Base-by-base conservation (phyloP, 2,888 invertebrate genomes). In the Danaus chrysippus region DNA sequence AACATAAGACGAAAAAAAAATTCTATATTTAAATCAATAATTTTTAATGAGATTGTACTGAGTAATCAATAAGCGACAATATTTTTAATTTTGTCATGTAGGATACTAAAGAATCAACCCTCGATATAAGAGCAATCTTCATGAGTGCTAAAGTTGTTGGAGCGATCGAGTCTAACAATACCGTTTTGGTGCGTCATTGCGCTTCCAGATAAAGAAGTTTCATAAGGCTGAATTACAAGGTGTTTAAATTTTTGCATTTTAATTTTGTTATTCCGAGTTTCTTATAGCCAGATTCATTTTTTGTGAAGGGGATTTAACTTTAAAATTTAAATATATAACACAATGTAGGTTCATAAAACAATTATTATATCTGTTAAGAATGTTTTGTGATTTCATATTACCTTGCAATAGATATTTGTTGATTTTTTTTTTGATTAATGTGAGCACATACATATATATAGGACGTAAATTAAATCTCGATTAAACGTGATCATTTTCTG, bases 61-160 rank as follows among this genome's bases (percentile, higher is more conserved):
- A 34, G 23, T 34, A 34, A 34, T 49, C 15, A 10, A 49, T 49
- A 10, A 15, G 10, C 10, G 8, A 15, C 0, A n/a, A 46, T 46
- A 46, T n/a, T n/a, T 15, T n/a, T 44, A 54, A 43, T 60, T 55
- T 60, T 58, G 55, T 54, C 61, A 59, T 60, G 43, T 49, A 57
- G 62, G 61, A 54, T 64, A 41, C 44, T 56, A 55, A 53, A 56
- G 59, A 57, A 64, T 64, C 55, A 54, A 62, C 71, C 73, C 71
- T 73, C 75, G 76, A 78, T 75, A 71, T 70, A 68, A 74, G 76
- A 73, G 74, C 79, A 85, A 86, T 86, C 81, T 83, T 79, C 75
- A 78, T 77, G 81, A 83, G 82, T 84, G 79, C 78, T 73, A 71
- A 75, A 80, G 77, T 79, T 77, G 77, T 74, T 76, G 75, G 71